Evolutionary conservation across 2,113 vertebrate genomes (phyloP).

Genomic region (Rostratula benghalensis): DNA sequence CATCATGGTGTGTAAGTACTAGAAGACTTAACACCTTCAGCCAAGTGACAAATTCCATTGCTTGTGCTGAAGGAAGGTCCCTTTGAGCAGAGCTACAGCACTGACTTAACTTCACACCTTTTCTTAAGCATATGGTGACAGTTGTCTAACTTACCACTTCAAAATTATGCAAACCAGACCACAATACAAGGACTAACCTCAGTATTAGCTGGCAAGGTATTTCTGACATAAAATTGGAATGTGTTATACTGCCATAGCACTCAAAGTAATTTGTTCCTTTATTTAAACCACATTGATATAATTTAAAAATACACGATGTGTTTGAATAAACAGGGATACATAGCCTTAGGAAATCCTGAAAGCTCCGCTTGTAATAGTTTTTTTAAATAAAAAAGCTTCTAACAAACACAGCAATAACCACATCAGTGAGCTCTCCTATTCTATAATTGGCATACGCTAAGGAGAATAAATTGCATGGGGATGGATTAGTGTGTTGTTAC

Average conservation of each 20-base stretch:
- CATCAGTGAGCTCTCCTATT: background rate
- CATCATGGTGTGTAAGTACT: background rate
- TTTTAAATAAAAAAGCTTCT: background rate
- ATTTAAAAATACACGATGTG: background rate
- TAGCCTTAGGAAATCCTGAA: background rate
- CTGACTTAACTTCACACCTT: background rate
- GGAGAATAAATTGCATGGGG: background rate
- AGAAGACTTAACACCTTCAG: background rate
- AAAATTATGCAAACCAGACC: background rate
- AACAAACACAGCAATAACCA: background rate
- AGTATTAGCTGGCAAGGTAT: background rate
- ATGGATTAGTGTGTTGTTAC: fast-evolving
- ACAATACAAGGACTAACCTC: background rate
- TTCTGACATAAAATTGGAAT: background rate
- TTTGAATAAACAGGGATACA: background rate
- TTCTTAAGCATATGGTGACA: background rate
- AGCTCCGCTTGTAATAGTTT: background rate
- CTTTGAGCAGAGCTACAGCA: background rate
- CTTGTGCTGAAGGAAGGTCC: background rate
- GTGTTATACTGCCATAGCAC: background rate
- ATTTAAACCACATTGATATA: background rate
- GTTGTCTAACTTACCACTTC: background rate
- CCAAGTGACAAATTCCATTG: background rate
- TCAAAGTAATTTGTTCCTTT: background rate
- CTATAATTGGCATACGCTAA: fast-evolving